Evolutionary conservation across 2,797 vertebrate species (phyloP).

Genomic region (Pangasius larnaudii): DNA sequence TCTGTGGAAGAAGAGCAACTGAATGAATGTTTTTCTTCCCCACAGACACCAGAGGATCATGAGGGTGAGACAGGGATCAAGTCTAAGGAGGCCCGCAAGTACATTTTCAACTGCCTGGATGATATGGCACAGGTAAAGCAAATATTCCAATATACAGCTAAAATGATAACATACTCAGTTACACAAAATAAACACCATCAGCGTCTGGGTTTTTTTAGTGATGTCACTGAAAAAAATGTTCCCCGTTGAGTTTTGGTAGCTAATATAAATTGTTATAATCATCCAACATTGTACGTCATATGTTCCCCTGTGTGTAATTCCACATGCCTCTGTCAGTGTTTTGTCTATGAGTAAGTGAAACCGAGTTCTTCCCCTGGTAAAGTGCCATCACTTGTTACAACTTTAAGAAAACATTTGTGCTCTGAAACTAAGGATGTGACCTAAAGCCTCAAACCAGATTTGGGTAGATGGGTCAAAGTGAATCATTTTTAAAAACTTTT

Average conservation of each 20-base stretch:
- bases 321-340: conserved; percentile 2
- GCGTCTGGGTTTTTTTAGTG: not conserved
- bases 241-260: conserved; percentile 2
- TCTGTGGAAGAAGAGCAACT: not conserved
- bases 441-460: conserved; percentile 16
- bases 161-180: not conserved
- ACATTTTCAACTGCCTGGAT: conserved; percentile 99
- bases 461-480: conserved; percentile 11
- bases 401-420: conserved; percentile 22
- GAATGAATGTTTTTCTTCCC: conserved; percentile 40
- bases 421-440: conserved; percentile 20
- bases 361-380: conserved; percentile 14
- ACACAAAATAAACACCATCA: conserved; percentile 2
- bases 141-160: not conserved
- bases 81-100: conserved; percentile 98
- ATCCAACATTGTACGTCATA: not conserved
- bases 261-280: conserved; percentile 20
- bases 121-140: conserved; percentile 95
- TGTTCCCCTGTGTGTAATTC: conserved; percentile 28
- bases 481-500: conserved; percentile 2
- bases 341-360: conserved; percentile 10
- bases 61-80: conserved; percentile 98
- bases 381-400: conserved; percentile 12
- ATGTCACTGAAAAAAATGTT: not conserved
- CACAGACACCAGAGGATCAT: conserved; percentile 94